Base-by-base conservation (phyloP, 2,888 invertebrate species). In the Noctua pronuba region DNA sequence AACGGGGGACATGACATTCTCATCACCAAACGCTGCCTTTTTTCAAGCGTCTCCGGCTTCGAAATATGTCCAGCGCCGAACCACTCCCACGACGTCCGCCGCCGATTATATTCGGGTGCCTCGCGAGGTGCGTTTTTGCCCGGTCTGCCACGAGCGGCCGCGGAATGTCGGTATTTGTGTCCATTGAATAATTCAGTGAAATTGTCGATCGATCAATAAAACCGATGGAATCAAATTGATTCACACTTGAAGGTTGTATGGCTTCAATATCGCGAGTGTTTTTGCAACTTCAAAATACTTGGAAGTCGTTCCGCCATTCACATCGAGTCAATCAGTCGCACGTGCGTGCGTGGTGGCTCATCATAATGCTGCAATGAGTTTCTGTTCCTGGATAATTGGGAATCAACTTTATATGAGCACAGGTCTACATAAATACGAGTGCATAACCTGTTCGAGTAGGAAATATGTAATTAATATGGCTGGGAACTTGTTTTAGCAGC, bases 1-100 rank as follows among this genome's bases (percentile, higher is more conserved):
- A 95, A 95, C 96, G 94, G 94, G 90, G 93, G 95, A 96, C 96
- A 96, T 96, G 96, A 96, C 96, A 96, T 96, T 96, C 96, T 96
- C 96, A 96, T 96, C 96, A 96, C 96, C 95, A 92, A 96, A 94
- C 93, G 94, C 89, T 93, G 86, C 81, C 89, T 96, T 41, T 96
- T 96, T 96, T 94, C 92, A 90, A 92, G 80, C 89, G 90, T 92
- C 92, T 92, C 91, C 90, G 88, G 89, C 90, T 89, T 87, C 93
- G 88, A 94, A 93, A 93, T 93, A 93, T 92, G 93, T 92, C 90
- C 92, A 88, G 89, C 85, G 86, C 88, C 88, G 92, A 91, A 89
- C 92, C 93, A 94, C 95, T 96, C 95, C 94, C 95, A 95, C 95
- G 96, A 94, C 92, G 93, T 91, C 91, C 89, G 76, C 86, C 85